Evolutionary conservation across 2,113 vertebrate genomes (phyloP).

Genomic region (Sorex araneus): DNA sequence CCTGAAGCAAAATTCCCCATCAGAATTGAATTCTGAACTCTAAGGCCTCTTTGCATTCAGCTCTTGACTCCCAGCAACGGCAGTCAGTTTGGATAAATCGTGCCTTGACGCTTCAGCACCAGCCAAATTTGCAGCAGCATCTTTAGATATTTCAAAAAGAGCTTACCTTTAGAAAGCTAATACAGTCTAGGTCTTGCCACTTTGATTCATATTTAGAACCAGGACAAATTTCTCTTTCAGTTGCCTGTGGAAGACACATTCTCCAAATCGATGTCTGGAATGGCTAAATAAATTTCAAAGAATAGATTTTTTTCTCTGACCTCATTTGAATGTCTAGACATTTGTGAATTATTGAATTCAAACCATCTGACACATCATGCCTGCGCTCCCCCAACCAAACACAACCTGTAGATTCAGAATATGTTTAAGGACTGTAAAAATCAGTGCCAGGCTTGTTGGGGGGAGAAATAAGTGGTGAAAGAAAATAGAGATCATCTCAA

Average conservation of each 20-base stretch:
- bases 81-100: conserved; percentile 55
- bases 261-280: conserved; percentile 69
- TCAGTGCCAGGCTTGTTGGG: not conserved
- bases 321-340: conserved; percentile 83
- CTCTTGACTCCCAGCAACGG: not conserved
- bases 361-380: conserved; percentile 65
- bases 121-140: conserved; percentile 41
- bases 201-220: conserved; percentile 73
- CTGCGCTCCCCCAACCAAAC: conserved; percentile 64
- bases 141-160: conserved; percentile 66
- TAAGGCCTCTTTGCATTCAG: not conserved
- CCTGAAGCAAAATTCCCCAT: conserved; percentile 9
- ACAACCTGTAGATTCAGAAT: conserved; percentile 63
- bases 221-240: conserved; percentile 47
- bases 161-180: conserved; percentile 53
- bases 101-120: not conserved
- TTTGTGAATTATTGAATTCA: conserved; percentile 71
- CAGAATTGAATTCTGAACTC: conserved; percentile 15
- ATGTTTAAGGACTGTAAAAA: conserved; percentile 41
- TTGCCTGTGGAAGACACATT: conserved; percentile 51
- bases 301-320: conserved; percentile 73
- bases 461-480: not conserved
- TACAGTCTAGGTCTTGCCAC: conserved; percentile 38
- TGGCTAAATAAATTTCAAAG: conserved; percentile 78
- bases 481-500: conserved; percentile 2